These are phyloP conservation scores for Epinephelus awoara DNA, from an alignment of 2,797 vertebrate species.

Conservation along the genomic window DNA sequence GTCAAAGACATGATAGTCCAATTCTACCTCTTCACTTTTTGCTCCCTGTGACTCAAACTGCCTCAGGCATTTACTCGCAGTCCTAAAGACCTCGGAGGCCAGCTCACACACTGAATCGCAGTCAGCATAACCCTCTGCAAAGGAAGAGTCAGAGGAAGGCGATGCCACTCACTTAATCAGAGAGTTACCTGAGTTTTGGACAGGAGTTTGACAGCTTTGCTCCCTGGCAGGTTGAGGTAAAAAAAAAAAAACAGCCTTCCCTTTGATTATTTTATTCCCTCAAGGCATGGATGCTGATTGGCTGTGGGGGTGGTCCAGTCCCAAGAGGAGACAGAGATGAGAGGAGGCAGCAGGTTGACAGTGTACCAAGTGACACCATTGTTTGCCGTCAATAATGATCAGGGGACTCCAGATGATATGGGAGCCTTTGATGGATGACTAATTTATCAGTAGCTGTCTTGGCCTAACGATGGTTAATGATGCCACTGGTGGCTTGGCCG, in stretches of 20 bases:
- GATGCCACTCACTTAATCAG: constrained; percentile 2
- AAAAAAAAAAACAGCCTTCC: constrained; percentile 7
- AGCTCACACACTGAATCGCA: constrained; percentile 1
- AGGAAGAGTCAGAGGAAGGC: neutral
- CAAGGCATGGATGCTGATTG: constrained; percentile 57
- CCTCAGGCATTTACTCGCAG: neutral
- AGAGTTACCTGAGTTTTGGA: constrained; percentile 13
- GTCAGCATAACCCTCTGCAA: neutral
- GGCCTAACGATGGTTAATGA: constrained; percentile 82
- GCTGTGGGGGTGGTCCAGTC: constrained; percentile 60
- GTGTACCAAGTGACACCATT: constrained; percentile 68
- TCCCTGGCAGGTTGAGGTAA: constrained; percentile 40
- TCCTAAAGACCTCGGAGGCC: neutral
- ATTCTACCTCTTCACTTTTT: neutral
- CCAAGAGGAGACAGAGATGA: constrained; percentile 50
- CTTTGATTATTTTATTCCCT: constrained; percentile 52
- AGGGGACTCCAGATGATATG: constrained; percentile 76
- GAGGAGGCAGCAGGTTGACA: constrained; percentile 56
- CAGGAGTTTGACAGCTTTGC: constrained; percentile 14
- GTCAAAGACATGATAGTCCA: neutral
- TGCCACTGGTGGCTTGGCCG: constrained; percentile 53
- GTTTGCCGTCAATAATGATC: constrained; percentile 82
- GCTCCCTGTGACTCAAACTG: neutral
- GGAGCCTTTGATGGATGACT: constrained; percentile 82
- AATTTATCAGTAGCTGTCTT: constrained; percentile 84